Conservation (phyloP, 2,797 vertebrate species). For the Halcyon smyrnensis region DNA sequence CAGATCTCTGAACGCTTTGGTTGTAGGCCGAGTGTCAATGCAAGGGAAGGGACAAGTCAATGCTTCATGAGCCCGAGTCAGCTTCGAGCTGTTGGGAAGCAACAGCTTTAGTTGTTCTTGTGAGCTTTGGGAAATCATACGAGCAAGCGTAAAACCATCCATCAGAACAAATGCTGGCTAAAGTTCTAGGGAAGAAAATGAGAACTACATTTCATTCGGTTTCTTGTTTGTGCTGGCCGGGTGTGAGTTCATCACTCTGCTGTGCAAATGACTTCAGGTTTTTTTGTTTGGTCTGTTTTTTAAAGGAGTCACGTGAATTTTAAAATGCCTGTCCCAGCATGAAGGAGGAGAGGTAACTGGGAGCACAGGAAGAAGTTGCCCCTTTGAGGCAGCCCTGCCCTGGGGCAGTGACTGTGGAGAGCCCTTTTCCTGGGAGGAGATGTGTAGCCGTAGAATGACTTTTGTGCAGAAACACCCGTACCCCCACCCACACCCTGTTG, state of each 20-base stretch:
- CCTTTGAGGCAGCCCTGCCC: not conserved
- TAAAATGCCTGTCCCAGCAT: too few relatives aligned
- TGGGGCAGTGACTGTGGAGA: not conserved
- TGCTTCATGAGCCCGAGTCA: fast-evolving
- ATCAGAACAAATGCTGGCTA: not conserved
- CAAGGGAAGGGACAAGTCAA: not conserved
- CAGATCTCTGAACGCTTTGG: not conserved
- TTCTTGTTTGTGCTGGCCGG: not conserved
- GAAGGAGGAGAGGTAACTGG: too few relatives aligned
- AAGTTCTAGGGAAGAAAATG: not conserved
- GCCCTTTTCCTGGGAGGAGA: not conserved
- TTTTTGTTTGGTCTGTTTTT: not conserved
- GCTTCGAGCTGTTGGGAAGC: not conserved
- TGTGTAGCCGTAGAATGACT: not conserved
- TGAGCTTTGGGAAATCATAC: not conserved
- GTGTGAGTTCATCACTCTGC: too few relatives aligned
- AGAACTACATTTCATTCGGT: not conserved
- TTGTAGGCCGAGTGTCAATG: not conserved
- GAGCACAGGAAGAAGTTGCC: not conserved
- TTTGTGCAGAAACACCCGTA: not conserved
- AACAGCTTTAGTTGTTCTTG: not conserved
- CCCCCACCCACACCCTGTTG: fast-evolving
- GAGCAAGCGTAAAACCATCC: not conserved
- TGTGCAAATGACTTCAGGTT: too few relatives aligned
- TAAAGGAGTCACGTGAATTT: not conserved